Conservation (phyloP, 2,888 invertebrate species). For the Lepidocyrtoides sp. region DNA sequence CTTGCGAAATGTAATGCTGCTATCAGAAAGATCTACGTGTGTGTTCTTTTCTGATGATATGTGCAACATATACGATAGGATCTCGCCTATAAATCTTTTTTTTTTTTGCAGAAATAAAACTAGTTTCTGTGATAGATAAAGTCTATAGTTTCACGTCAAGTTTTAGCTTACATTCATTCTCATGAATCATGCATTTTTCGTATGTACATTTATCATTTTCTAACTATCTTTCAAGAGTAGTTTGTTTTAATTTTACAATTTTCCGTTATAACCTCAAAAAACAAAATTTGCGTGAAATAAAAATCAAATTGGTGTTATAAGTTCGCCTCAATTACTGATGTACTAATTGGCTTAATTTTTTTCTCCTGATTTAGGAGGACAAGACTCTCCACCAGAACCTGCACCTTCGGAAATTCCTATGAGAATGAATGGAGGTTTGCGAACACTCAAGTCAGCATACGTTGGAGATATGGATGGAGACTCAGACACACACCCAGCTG, state of each 20-base stretch:
- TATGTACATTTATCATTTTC: conserved; percentile 1
- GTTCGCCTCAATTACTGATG: too few species aligned
- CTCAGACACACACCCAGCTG: conserved; percentile 82
- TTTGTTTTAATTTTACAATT: not conserved
- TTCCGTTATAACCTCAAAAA: not conserved
- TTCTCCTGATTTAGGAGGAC: conserved; percentile 76
- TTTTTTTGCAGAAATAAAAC: not conserved
- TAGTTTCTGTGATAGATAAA: not conserved
- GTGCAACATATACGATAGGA: too few species aligned
- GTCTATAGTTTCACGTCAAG: not conserved
- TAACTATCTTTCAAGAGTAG: not conserved
- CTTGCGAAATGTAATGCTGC: not conserved
- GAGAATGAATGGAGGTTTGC: conserved; percentile 84
- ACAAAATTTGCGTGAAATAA: not conserved
- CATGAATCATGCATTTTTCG: not conserved
- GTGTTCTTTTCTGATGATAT: conserved; percentile 3
- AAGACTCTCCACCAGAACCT: conserved; percentile 85
- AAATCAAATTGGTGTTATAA: too few species aligned
- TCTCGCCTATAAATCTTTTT: not conserved
- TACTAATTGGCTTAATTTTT: not conserved
- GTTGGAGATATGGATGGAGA: conserved; percentile 82
- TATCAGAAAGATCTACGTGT: not conserved
- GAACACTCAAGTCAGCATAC: conserved; percentile 83
- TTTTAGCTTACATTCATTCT: not conserved
- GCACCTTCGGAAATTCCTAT: conserved; percentile 85